Conservation (phyloP, 2,888 invertebrate genomes). For the Drosophila sordidula region DNA sequence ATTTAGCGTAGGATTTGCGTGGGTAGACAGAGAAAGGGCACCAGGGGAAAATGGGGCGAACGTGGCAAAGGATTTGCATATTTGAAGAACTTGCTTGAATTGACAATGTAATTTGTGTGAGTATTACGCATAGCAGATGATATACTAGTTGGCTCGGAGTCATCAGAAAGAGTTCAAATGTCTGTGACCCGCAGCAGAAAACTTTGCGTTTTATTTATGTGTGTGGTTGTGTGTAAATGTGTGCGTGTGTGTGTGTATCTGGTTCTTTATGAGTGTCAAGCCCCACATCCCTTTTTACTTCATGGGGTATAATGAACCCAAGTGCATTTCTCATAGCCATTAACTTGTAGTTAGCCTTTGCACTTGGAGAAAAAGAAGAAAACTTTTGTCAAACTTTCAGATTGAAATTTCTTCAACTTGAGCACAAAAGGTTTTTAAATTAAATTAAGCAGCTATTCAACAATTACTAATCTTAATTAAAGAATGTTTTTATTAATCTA, state of each 20-base stretch:
- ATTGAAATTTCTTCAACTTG: too few species aligned
- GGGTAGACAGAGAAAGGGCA: constrained; percentile 6
- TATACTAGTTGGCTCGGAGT: constrained; percentile 18
- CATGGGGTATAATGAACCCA: constrained; percentile 34
- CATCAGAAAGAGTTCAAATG: constrained; percentile 53
- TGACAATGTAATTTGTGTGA: constrained; percentile 41
- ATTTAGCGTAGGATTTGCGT: constrained; percentile 41
- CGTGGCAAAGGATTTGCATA: constrained; percentile 40
- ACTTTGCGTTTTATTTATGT: constrained; percentile 4
- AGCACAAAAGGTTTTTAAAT: too few species aligned
- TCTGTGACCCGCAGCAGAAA: constrained; percentile 43
- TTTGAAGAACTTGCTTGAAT: constrained; percentile 20
- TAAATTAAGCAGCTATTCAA: too few species aligned
- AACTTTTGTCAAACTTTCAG: too few species aligned
- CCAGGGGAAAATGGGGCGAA: not conserved
- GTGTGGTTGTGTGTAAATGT: not conserved
- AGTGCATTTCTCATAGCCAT: constrained; percentile 40
- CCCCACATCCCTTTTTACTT: not conserved
- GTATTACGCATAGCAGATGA: constrained; percentile 18
- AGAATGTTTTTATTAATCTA: too few species aligned
- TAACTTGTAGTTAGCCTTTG: constrained; percentile 27
- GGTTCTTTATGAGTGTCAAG: constrained; percentile 9
- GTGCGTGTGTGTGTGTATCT: constrained; percentile 2
- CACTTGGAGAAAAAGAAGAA: not conserved
- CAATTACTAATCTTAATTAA: too few species aligned